A percentile compares a stretch with the other conserved stretches of the same genome.
Conservation (phyloP, 2,797 vertebrate species). For the Rhinichthys osculus region DNA sequence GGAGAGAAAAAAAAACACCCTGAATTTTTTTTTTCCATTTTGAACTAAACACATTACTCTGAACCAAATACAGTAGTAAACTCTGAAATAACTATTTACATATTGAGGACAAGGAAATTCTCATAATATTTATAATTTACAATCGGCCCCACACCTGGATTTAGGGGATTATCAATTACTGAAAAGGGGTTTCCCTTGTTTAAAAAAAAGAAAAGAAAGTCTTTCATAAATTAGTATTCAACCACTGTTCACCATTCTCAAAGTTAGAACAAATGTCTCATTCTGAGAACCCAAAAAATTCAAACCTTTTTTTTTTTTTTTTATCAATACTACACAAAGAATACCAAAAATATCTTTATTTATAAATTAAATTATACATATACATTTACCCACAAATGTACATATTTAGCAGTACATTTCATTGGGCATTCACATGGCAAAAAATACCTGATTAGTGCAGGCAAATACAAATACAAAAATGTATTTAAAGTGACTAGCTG, state of each 20-base stretch:
- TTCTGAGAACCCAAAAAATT: slow-evolving; percentile 33
- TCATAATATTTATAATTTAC: slow-evolving; percentile 50
- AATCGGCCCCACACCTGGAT: slow-evolving; percentile 10
- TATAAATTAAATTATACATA: slow-evolving; percentile 98
- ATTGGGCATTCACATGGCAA: slow-evolving; percentile 70
- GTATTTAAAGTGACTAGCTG: slow-evolving; percentile 89
- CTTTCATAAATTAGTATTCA: slow-evolving; percentile 35
- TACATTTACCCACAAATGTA: slow-evolving; percentile 78
- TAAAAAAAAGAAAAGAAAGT: not conserved
- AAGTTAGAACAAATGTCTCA: slow-evolving; percentile 40
- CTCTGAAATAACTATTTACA: slow-evolving; percentile 55
- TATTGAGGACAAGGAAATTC: slow-evolving; percentile 41
- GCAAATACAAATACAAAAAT: slow-evolving; percentile 98
- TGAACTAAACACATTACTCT: slow-evolving; percentile 53
- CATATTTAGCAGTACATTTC: slow-evolving; percentile 62
- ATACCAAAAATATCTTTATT: slow-evolving; percentile 99
- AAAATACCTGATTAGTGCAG: slow-evolving; percentile 87
- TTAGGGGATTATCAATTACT: not conserved
- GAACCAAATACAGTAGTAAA: slow-evolving; percentile 54
- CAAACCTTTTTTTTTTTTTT: slow-evolving; percentile 35
- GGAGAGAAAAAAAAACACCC: slow-evolving; percentile 40
- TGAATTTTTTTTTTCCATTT: slow-evolving; percentile 32
- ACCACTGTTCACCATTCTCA: slow-evolving; percentile 35
- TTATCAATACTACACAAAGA: slow-evolving; percentile 89
- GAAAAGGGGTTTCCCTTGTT: not conserved